Percentiles rank a stretch among this genome's conserved stretches.
These are phyloP conservation scores for Isaurus tuberculatus DNA, from an alignment of 92 coral and sea anemone species.

Conservation along the genomic window DNA sequence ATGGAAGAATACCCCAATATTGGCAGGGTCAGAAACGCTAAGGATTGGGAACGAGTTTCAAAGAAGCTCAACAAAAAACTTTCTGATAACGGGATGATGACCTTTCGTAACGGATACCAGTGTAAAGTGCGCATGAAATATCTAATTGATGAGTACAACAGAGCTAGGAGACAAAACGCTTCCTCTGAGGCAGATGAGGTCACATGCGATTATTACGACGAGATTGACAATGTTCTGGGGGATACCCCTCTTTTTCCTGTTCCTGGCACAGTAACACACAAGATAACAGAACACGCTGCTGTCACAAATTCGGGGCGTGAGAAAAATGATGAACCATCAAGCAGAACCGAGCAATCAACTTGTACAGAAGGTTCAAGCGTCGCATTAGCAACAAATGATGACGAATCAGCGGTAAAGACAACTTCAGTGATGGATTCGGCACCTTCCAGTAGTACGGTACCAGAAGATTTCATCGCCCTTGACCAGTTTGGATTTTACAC, in stretches of 20 bases:
- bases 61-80: slow-evolving; percentile 59
- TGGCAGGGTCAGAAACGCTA: slow-evolving; percentile 62
- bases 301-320: not conserved
- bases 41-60: slow-evolving; percentile 62
- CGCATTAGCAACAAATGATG: not conserved
- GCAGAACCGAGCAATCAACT: not conserved
- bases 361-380: slow-evolving; percentile 9
- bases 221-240: slow-evolving; percentile 58
- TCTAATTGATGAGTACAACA: slow-evolving; percentile 59
- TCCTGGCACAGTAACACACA: not conserved
- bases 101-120: slow-evolving; percentile 64
- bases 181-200: slow-evolving; percentile 52
- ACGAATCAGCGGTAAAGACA: not conserved
- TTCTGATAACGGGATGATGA: slow-evolving; percentile 60
- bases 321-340: not conserved
- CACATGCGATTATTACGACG: slow-evolving; percentile 62
- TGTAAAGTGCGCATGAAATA: slow-evolving; percentile 71
- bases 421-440: slow-evolving; percentile 1
- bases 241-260: slow-evolving; percentile 22
- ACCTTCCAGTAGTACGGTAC: slow-evolving; percentile 24
- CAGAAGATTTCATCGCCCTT: slow-evolving; percentile 45
- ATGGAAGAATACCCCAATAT: slow-evolving; percentile 59
- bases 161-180: slow-evolving; percentile 42
- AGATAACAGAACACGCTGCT: not conserved
- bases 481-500: slow-evolving; percentile 47